These are phyloP conservation scores for Bombus waltoni DNA, from an alignment of 1,140 invertebrate genomes.

Conservation along the genomic window DNA sequence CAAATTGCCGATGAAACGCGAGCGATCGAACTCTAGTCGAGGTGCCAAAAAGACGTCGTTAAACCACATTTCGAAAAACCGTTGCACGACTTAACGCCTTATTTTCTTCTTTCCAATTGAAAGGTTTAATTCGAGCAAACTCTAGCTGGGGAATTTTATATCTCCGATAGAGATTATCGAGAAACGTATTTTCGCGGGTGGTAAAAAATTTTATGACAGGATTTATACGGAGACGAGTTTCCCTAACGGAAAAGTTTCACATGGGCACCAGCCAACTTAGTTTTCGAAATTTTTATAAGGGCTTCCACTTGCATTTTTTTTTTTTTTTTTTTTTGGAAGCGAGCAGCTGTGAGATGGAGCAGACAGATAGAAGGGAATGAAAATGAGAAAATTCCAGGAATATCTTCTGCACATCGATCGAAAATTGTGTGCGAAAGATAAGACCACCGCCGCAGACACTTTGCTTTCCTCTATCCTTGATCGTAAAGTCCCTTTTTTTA, in stretches of 20 bases:
- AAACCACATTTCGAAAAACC: not conserved
- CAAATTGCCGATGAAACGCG: not conserved
- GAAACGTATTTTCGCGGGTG: too few species aligned
- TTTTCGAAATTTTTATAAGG: slow-evolving; percentile 23
- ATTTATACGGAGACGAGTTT: not conserved
- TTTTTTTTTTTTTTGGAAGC: not conserved
- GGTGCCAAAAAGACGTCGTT: not conserved
- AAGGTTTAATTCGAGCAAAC: not conserved
- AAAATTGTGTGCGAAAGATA: slow-evolving; percentile 41
- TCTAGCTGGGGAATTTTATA: not conserved
- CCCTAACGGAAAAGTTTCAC: not conserved
- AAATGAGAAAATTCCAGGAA: slow-evolving; percentile 51
- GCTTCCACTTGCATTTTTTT: not conserved
- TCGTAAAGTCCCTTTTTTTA: not conserved
- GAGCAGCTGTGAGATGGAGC: not conserved
- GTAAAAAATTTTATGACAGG: not conserved
- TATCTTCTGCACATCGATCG: slow-evolving; percentile 22
- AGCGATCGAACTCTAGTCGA: not conserved
- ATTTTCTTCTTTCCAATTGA: not conserved
- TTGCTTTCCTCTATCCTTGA: too few species aligned
- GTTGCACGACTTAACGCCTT: not conserved
- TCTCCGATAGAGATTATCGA: not conserved
- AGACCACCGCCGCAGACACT: slow-evolving; percentile 10
- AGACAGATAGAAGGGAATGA: not conserved
- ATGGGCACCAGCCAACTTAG: not conserved